A percentile compares a stretch with the other conserved stretches of the same genome.
Evolutionary conservation across 1,140 invertebrate genomes (phyloP).

Genomic region (Bombus turneri): DNA sequence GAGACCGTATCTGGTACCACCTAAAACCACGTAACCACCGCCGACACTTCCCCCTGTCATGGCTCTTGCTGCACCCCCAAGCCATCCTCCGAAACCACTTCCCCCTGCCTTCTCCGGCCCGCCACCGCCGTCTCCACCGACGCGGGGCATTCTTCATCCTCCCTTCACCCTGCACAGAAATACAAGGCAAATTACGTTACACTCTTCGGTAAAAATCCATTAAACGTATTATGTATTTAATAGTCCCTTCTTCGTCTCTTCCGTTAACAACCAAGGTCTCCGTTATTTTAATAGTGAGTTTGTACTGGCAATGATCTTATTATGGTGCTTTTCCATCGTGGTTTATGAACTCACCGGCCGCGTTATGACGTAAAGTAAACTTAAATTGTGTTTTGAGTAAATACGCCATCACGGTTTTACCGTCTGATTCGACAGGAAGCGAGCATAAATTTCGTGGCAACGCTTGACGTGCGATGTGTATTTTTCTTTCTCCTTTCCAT

Average conservation of each 20-base stretch:
- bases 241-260: background rate
- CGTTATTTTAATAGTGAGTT: slow-evolving; percentile 11
- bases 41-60: slow-evolving; percentile 71
- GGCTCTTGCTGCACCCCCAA: slow-evolving; percentile 74
- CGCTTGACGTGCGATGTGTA: background rate
- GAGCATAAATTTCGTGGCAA: slow-evolving; percentile 8
- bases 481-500: slow-evolving; percentile 1
- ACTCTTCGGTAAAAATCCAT: background rate
- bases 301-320: background rate
- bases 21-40: slow-evolving; percentile 76
- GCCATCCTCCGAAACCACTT: slow-evolving; percentile 74
- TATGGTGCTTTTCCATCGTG: background rate
- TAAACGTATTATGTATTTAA: background rate
- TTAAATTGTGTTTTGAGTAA: slow-evolving; percentile 36
- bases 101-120: slow-evolving; percentile 69
- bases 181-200: slow-evolving; percentile 17
- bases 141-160: slow-evolving; percentile 81
- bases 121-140: slow-evolving; percentile 75
- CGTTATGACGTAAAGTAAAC: slow-evolving; percentile 30
- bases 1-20: slow-evolving; percentile 78
- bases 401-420: background rate
- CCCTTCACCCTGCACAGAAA: slow-evolving; percentile 72
- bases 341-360: slow-evolving; percentile 3
- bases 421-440: background rate
- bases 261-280: background rate